Evolutionary conservation across 1,140 invertebrate genomes (phyloP).

Genomic region (Halyomorpha halys): DNA sequence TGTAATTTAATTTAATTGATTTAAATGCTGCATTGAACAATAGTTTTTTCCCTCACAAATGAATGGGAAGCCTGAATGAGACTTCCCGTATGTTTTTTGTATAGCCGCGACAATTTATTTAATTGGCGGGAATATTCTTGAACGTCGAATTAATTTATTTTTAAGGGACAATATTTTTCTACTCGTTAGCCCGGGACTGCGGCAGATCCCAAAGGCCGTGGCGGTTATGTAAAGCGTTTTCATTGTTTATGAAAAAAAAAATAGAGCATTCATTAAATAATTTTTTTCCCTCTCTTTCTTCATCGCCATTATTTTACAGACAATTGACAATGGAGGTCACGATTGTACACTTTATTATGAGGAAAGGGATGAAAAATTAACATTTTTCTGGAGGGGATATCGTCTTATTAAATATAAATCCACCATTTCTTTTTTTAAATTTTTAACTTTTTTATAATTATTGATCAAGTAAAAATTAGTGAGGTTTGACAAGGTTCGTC

Average conservation of each 20-base stretch:
- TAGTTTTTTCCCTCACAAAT: no score
- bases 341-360: constrained; percentile 13
- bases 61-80: no score
- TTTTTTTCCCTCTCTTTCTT: constrained; percentile 12
- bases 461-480: no score
- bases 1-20: no score
- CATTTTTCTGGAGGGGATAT: neutral
- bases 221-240: constrained; percentile 1
- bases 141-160: neutral
- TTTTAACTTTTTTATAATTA: no score
- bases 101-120: no score
- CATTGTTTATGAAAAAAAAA: constrained; percentile 13
- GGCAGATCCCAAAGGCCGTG: neutral
- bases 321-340: constrained; percentile 14
- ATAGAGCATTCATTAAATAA: constrained; percentile 17
- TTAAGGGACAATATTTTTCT: constrained; percentile 2
- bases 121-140: neutral
- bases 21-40: no score
- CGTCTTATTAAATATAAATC: neutral
- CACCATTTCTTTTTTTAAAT: neutral
- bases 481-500: no score
- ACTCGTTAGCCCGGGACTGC: neutral
- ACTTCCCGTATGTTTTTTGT: no score
- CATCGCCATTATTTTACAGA: constrained; percentile 12
- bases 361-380: neutral